Percentiles rank a stretch among this genome's conserved stretches.
phyloP scores from a whole-genome alignment of 2,113 vertebrate species.

The Seriola aureovittata region DNA sequence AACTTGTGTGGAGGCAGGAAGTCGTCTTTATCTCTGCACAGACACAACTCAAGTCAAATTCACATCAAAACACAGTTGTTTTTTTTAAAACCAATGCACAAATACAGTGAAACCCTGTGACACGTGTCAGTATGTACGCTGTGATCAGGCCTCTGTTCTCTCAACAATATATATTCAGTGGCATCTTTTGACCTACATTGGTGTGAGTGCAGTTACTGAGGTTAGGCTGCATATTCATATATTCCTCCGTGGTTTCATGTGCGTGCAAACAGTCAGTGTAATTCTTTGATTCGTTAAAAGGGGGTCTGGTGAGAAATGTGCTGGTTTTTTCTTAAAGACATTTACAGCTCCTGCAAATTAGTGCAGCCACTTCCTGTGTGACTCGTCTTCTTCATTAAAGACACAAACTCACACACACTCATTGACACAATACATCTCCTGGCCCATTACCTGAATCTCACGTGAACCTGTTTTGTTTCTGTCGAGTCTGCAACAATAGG shows the following conservation, averaged over 20 bases:
- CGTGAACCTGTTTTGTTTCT: slow-evolving; percentile 14
- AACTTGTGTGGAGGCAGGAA: slow-evolving; percentile 36
- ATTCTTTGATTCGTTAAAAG: not conserved
- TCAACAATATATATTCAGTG: not conserved
- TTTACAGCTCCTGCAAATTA: slow-evolving; percentile 13
- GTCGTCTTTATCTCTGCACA: not conserved
- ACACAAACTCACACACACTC: not conserved
- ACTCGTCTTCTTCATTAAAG: slow-evolving; percentile 40
- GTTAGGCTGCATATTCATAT: not conserved
- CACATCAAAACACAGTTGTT: not conserved
- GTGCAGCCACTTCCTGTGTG: slow-evolving; percentile 59
- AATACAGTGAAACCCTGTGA: not conserved
- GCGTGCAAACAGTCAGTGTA: slow-evolving; percentile 11
- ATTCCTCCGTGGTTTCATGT: slow-evolving; percentile 1
- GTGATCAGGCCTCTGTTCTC: too few relatives aligned
- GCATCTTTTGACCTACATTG: not conserved
- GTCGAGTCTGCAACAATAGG: slow-evolving; percentile 73
- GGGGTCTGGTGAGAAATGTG: not conserved
- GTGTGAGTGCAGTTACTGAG: not conserved
- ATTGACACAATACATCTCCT: too few relatives aligned
- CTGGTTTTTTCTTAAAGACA: not conserved
- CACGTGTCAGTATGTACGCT: too few relatives aligned
- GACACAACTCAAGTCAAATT: not conserved
- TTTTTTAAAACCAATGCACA: not conserved
- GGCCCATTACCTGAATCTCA: too few relatives aligned